Base-by-base conservation (phyloP, 1,140 invertebrate genomes). In the Macrosteles quadrilineatus region DNA sequence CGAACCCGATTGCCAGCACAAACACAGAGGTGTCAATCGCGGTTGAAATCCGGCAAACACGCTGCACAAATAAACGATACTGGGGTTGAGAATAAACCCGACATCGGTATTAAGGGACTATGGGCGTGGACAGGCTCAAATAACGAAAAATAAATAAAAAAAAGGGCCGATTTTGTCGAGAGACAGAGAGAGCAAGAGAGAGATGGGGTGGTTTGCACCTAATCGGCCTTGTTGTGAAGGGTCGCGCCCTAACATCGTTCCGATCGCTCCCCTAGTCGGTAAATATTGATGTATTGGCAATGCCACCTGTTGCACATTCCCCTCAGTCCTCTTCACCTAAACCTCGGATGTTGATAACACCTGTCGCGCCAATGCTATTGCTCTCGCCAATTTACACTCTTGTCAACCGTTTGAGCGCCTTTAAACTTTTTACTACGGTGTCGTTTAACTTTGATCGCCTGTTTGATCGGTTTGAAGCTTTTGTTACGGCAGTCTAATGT, bases 251-350 rank as follows among this genome's bases (percentile, higher is more conserved):
- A 64, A 64, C 62, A 43, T 31, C 31, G 23, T 64, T 64, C 62
- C 32, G 62, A 64, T 64, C 30, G 32, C 32, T 36, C 62, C 62
- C 62, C 62, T 9, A 25, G 23, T 59, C 55, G 6, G 62, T 64
- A 64, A 64, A 64, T 64, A 64, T 64, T 64, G 62, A 64, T 64
- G 62, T 64, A 64, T 64, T 64, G 62, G 36, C 55, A 36, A 32
- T 23, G 19, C 62, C 62, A 64, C 62, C 62, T 64, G 62, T 64
- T 64, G 62, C 57, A 36, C 6, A 4, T 3, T 30, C 23, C 55
- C 11, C 25, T 6, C 55, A 36, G 29, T 62, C 57, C 4, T 21
- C 57, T 12, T 19, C 29, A 9, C 29, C 4, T 14, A 19, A 9
- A 55, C 21, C 14, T 23, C 14, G n/a, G n/a, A n/a, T 55, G 23